phyloP scores from a whole-genome alignment of 2,113 vertebrate genomes.

The Corythornis vintsioides region DNA sequence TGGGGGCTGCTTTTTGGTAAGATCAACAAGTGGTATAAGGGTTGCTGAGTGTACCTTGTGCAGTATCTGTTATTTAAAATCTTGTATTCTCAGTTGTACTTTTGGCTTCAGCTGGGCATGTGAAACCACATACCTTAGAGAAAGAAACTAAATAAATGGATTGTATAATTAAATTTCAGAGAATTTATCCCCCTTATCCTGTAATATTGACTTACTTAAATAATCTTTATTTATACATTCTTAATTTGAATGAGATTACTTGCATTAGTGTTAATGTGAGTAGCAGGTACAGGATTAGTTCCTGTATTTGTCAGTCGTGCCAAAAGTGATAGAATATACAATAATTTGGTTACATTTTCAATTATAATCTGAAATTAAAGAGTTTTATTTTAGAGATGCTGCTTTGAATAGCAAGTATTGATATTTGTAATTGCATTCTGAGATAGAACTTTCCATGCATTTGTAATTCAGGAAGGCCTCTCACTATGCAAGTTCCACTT shows the following conservation, averaged over 20 bases:
- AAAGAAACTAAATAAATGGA: constrained; percentile 22
- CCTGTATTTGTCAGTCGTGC: constrained; percentile 17
- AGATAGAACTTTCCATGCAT: constrained; percentile 31
- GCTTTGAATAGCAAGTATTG: constrained; percentile 58
- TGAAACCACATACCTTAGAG: neutral
- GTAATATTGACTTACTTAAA: constrained; percentile 31
- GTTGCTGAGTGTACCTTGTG: neutral
- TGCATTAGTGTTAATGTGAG: constrained; percentile 20
- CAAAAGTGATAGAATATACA: constrained; percentile 23
- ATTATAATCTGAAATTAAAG: constrained; percentile 67
- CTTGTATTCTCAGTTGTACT: neutral
- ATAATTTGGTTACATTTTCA: constrained; percentile 51
- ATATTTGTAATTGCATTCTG: constrained; percentile 58
- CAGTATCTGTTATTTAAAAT: neutral
- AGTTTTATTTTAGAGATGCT: constrained; percentile 44
- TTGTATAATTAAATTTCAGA: constrained; percentile 32
- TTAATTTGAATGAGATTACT: constrained; percentile 50
- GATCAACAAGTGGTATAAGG: neutral
- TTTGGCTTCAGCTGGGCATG: neutral
- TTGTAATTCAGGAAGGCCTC: constrained; percentile 75
- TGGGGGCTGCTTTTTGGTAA: neutral
- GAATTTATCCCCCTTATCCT: constrained; percentile 20
- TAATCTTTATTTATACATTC: constrained; percentile 29
- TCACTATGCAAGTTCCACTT: constrained; percentile 79
- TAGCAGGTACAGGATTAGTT: constrained; percentile 46